Evolutionary conservation across 1,140 invertebrate genomes (phyloP).

Genomic region (Drosophila pachea): DNA sequence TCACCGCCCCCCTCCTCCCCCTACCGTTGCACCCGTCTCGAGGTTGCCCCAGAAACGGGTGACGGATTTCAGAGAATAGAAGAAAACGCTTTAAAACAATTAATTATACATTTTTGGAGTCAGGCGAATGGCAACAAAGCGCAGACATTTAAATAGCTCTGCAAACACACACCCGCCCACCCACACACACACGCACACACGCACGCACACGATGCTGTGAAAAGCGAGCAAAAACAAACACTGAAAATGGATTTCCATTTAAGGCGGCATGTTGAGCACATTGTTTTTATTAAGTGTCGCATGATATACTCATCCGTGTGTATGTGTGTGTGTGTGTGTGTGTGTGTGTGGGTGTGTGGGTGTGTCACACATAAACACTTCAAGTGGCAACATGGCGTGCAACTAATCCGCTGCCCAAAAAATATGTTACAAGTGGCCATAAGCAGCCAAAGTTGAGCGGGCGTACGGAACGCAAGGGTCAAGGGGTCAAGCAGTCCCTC

Average conservation of each 20-base stretch:
- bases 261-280: conserved; percentile 73
- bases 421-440: conserved; percentile 76
- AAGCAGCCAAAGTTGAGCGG: conserved; percentile 28
- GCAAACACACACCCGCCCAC: conserved; percentile 42
- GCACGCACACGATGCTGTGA: conserved; percentile 23
- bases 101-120: conserved; percentile 76
- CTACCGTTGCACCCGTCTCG: neutral
- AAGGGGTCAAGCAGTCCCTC: conserved; percentile 24
- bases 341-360: conserved; percentile 2
- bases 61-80: conserved; percentile 32
- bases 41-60: conserved; percentile 25
- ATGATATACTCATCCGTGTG: conserved; percentile 51
- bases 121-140: conserved; percentile 26
- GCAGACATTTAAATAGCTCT: conserved; percentile 74
- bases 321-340: conserved; percentile 5
- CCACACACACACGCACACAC: conserved; percentile 12
- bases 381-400: conserved; percentile 78
- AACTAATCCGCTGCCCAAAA: conserved; percentile 75
- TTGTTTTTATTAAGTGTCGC: conserved; percentile 79
- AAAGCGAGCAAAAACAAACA: conserved; percentile 59
- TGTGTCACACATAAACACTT: conserved; percentile 70
- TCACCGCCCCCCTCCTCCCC: neutral
- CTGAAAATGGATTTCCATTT: conserved; percentile 78
- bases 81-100: conserved; percentile 72
- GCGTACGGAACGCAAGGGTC: conserved; percentile 7